Evolutionary conservation across 2,888 invertebrate genomes (phyloP).

Genomic region (Chromoteleia sp.): DNA sequence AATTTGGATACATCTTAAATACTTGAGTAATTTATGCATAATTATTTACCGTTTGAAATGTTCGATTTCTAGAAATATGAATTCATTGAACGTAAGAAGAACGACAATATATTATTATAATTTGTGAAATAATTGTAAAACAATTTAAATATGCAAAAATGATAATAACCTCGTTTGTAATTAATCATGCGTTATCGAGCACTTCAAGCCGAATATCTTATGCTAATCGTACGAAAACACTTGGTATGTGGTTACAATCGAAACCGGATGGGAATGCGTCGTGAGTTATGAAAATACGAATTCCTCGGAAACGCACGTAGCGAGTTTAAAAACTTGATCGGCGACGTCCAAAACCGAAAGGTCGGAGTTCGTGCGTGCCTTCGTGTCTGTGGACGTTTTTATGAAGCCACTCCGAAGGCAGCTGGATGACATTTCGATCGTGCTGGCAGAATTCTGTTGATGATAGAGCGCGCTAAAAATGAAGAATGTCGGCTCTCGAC

Average conservation of each 20-base stretch:
- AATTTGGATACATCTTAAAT: no score
- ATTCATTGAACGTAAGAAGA: no score
- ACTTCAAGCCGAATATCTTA: slow-evolving; percentile 23
- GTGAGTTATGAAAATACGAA: slow-evolving; percentile 46
- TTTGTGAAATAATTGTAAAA: no score
- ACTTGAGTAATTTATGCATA: no score
- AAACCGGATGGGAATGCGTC: slow-evolving; percentile 39
- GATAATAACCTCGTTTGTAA: slow-evolving; percentile 19
- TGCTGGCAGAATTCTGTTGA: slow-evolving; percentile 21
- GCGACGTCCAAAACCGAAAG: slow-evolving; percentile 47
- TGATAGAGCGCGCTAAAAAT: slow-evolving; percentile 34
- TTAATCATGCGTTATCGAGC: slow-evolving; percentile 21
- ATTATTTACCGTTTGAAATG: no score
- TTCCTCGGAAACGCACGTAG: slow-evolving; percentile 39
- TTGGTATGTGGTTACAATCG: slow-evolving; percentile 35
- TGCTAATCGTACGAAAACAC: slow-evolving; percentile 36
- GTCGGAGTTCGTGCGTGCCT: slow-evolving; percentile 51
- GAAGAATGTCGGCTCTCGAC: slow-evolving; percentile 23
- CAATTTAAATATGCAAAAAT: slow-evolving; percentile 19
- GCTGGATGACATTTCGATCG: slow-evolving; percentile 42
- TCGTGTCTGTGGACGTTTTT: slow-evolving; percentile 26
- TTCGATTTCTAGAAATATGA: no score
- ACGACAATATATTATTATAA: no score
- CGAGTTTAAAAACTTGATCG: slow-evolving; percentile 50
- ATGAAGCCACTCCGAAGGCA: slow-evolving; percentile 17